Base-by-base conservation (phyloP, 2,797 vertebrate genomes). In the Alectoris magna region DNA sequence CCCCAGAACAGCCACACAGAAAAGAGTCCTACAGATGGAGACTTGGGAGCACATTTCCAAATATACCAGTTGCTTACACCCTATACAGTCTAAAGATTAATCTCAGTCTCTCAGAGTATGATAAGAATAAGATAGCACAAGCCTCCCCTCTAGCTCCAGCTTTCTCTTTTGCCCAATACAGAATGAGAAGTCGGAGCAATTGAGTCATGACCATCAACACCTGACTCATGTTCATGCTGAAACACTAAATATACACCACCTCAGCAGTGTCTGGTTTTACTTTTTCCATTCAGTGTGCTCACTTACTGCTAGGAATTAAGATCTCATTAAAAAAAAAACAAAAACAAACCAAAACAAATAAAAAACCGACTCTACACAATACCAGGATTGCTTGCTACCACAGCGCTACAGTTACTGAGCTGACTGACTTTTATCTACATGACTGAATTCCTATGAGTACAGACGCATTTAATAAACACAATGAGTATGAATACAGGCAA, bases 161-260 rank as follows among this genome's bases (percentile, higher is more conserved):
- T 63, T 72, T 14, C 12, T 88, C 67, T 84, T 73, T 34, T 27
- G 41, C 36, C 38, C n/a, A n/a, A 17, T 11, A 4, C 1, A 14
- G 68, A 84, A 16, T 55, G 24, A 48, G 38, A 14, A 72, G 66
- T 43, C 29, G 27, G 62, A 84, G 59, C 46, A 72, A 68, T 3
- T 51, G 64, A 81, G 14, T 31, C 12, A 34, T 1, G 3, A 53
- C 4, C 55, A 49, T 48, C 39, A 14, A 14, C 23, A 53, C 10
- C 60, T 71, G 39, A 62, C 17, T 49, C 11, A 11, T 0, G 2
- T 21, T 58, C 9, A 18, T 11, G 10, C 1, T 41, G 46, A 84
- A n/a, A 62, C 34, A 73, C n/a, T 76, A 49, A 77, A 73, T 3
- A 41, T 16, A 24, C 2, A 6, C 15, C 48, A 88, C 23, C 19